Conservation (phyloP, 2,888 invertebrate genomes). For the Phasia obesa region DNA sequence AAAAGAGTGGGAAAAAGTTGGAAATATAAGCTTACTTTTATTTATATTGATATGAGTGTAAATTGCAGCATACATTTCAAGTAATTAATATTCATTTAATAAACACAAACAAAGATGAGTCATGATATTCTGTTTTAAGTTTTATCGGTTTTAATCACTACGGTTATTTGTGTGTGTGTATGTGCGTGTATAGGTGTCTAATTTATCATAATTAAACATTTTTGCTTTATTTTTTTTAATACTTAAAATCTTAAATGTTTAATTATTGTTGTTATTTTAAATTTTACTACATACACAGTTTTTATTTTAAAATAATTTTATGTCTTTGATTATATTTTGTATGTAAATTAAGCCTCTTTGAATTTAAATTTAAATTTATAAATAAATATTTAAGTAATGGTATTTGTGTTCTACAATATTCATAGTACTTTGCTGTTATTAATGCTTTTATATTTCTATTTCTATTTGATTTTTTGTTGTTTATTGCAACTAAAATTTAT, state of each 20-base stretch:
- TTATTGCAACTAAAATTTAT: neutral
- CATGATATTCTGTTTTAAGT: conserved; percentile 7
- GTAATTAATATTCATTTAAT: conserved; percentile 43
- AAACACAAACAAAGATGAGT: conserved; percentile 29
- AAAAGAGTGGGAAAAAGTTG: neutral
- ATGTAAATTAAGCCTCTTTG: conserved; percentile 6
- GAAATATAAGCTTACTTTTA: conserved; percentile 18
- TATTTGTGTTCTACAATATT: neutral
- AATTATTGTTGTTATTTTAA: conserved; percentile 28
- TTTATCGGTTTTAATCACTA: conserved; percentile 25
- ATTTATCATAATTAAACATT: neutral
- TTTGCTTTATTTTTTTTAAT: conserved; percentile 11
- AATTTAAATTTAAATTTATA: conserved; percentile 12
- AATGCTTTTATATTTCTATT: neutral
- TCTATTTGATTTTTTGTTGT: neutral
- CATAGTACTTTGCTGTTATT: neutral
- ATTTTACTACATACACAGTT: conserved; percentile 32
- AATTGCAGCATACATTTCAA: neutral
- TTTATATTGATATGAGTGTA: conserved; percentile 22
- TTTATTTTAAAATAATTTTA: too few relatives aligned
- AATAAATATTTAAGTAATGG: neutral
- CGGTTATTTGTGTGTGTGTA: neutral
- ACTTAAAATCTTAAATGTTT: conserved; percentile 38
- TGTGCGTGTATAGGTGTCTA: neutral
- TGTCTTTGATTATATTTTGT: neutral